Evolutionary conservation across 2,113 vertebrate species (phyloP).

Genomic region (Alaudala cheleensis): DNA sequence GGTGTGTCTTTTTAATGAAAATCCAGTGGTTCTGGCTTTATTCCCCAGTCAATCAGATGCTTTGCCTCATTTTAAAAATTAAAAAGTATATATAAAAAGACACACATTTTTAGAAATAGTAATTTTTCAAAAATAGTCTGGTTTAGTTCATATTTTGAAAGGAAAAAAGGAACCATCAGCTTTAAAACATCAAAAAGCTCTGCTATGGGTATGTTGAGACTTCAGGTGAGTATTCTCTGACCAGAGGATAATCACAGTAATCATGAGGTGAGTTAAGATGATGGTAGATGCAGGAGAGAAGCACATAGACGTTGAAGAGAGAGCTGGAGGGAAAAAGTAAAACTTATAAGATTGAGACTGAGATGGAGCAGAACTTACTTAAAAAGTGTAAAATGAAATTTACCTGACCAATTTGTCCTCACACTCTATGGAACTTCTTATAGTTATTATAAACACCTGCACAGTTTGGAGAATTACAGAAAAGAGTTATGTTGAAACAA

Average conservation of each 20-base stretch:
- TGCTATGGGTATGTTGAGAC: not conserved
- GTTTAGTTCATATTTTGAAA: not conserved
- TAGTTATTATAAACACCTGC: not conserved
- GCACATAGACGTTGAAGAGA: not conserved
- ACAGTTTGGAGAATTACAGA: not conserved
- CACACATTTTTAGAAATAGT: not conserved
- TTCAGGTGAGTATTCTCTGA: not conserved
- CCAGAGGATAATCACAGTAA: not conserved
- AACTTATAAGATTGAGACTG: not conserved
- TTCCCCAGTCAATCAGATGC: not conserved
- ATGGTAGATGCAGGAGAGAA: not conserved
- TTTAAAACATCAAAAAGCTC: not conserved
- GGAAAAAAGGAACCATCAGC: not conserved
- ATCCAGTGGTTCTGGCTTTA: not conserved
- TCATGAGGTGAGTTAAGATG: not conserved
- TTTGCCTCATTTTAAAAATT: not conserved
- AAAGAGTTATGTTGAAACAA: not conserved
- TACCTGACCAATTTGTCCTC: not conserved
- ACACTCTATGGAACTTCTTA: rapidly evolving
- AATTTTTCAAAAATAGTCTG: not conserved
- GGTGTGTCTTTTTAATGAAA: not conserved
- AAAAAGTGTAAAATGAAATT: not conserved
- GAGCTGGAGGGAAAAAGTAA: not conserved
- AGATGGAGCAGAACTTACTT: not conserved
- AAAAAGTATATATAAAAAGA: not conserved